Base-by-base conservation (phyloP, 2,797 vertebrate species). In the Melanogrammus aeglefinus region DNA sequence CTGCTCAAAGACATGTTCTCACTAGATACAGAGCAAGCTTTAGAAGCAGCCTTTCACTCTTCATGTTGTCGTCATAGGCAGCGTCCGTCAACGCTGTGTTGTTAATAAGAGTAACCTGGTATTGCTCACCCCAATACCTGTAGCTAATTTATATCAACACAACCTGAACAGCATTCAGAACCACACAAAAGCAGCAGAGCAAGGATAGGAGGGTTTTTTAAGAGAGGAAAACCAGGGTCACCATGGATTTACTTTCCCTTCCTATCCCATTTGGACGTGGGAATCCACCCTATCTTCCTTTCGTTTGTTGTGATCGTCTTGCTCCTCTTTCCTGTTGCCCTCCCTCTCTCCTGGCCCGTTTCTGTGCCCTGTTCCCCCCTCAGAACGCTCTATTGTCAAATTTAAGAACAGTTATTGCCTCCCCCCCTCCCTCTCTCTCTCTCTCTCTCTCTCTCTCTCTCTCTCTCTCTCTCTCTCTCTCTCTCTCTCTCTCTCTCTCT, bases 261-360 rank as follows among this genome's bases (percentile, higher is more conserved):
- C 83, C 74, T 81, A 86, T 89, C 86, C 88, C 87, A 91, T 92
- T 91, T 91, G 89, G 89, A 80, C 84, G 71, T 78, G 83, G 90
- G 86, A 93, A 93, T 93, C 88, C 77, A 84, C 80, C 88, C 89
- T 91, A 92, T 94, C 92, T 91, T 85, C 73, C 72, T 82, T 85
- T 80, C 70, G 73, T 90, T 91, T 91, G 92, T 88, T 89, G 82
- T 91, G 86, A 87, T 90, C 38, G 73, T 80, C 29, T 80, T 81
- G 81, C 83, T 83, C 72, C 76, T 78, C 82, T 87, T 86, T 6
- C 18, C 35, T 47, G 4, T 51, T 87, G 72, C 39, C 78, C 77
- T 72, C 79, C 82, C 88, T 86, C 78, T 80, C 70, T 83, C 82
- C 80, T 83, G 82, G 86, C 75, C 88, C 84, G 79, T 81, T 82